Base-by-base conservation (phyloP, 2,888 invertebrate genomes). In the Thymelicus acteon region DNA sequence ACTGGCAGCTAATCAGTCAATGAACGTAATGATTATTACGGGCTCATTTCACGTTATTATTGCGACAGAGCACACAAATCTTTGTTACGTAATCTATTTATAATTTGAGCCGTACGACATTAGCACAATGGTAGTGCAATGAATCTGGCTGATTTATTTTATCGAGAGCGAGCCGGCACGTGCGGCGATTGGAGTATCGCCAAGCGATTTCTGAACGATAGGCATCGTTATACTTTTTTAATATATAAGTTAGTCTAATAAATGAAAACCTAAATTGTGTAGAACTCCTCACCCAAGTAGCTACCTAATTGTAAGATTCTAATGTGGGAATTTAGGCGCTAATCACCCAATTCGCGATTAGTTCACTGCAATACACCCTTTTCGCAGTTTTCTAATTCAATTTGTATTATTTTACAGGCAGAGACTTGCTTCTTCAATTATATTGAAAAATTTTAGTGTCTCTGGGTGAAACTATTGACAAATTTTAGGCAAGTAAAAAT, bases 121-220 rank as follows among this genome's bases (percentile, higher is more conserved):
- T 73, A 75, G 76, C 78, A 84, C 83, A 84, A 87, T 86, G 69
- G 62, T 68, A 79, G 82, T 81, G 81, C 80, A 85, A 84, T 85
- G 80, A 80, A 82, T 84, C 82, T 82, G 73, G 69, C 70, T 81
- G 82, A 85, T 83, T 84, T 84, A 82, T 83, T 74, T 74, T 74
- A 76, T 75, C 72, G 63, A 60, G 74, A 74, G 67, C 75, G 67
- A 67, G 71, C 52, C 72, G 76, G 76, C 81, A 78, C 80, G 81
- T 79, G 80, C 72, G 73, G 37, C 54, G 70, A 63, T 79, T 81
- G 85, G 83, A 81, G 40, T 13, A 24, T 66, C 62, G 74, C 74
- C 76, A 75, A 73, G 70, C 72, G 72, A 75, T 74, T 72, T 72
- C 67, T 64, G 71, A 74, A 73, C 76, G 72, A 72, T 49, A 72